These are phyloP conservation scores for Leontocebus nigricollis DNA, from an alignment of 2,797 vertebrate species.

Conservation along the genomic window DNA sequence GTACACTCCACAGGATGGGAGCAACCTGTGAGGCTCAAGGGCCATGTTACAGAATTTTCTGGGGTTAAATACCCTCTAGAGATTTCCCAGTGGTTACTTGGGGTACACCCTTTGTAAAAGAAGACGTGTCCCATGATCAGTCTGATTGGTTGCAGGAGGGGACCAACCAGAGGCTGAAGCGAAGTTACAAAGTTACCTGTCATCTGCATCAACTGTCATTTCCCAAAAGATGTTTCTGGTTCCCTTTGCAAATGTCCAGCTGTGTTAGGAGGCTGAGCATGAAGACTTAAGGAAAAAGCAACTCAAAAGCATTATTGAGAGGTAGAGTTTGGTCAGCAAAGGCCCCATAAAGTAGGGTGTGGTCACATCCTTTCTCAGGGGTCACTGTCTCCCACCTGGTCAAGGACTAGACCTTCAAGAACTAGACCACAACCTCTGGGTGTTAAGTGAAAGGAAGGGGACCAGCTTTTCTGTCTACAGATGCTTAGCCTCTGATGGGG, in stretches of 20 bases:
- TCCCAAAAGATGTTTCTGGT: not conserved
- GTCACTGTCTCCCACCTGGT: not conserved
- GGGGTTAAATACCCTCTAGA: not conserved
- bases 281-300: not conserved
- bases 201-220: not conserved
- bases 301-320: not conserved
- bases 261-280: not conserved
- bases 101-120: not conserved
- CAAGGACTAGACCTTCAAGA: not conserved
- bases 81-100: not conserved
- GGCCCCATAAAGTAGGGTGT: rapidly evolving
- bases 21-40: not conserved
- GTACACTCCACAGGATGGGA: not conserved
- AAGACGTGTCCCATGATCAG: not conserved
- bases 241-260: not conserved
- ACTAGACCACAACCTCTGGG: not conserved
- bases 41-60: not conserved
- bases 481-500: not conserved
- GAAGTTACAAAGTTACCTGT: not conserved
- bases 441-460: not conserved
- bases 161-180: not conserved
- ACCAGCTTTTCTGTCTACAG: not conserved
- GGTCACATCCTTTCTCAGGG: not conserved
- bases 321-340: not conserved
- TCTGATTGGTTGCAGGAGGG: not conserved